A percentile compares a stretch with the other conserved stretches of the same genome.
Evolutionary conservation across 1,140 invertebrate genomes (phyloP).

Genomic region (Rhopalosiphum padi): DNA sequence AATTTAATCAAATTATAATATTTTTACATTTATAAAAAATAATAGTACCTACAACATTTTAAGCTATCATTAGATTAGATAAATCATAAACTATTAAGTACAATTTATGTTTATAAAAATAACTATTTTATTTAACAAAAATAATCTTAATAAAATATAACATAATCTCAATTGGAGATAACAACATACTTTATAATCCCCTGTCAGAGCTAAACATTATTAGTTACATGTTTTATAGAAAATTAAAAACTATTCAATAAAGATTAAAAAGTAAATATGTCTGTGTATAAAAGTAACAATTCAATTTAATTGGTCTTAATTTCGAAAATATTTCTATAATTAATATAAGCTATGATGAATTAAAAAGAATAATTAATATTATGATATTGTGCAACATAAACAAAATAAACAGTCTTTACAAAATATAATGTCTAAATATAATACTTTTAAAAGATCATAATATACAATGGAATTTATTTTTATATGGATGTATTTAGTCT

Average conservation of each 20-base stretch:
- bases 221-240: neutral
- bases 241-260: neutral
- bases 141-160: slow-evolving; percentile 7
- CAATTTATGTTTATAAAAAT: neutral
- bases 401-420: slow-evolving; percentile 33
- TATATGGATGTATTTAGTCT: neutral
- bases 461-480: neutral
- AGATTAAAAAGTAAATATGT: neutral
- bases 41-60: neutral
- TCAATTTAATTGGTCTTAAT: neutral
- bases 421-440: neutral
- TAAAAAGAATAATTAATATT: slow-evolving; percentile 3
- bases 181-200: neutral
- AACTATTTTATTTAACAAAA: slow-evolving; percentile 12
- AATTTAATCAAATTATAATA: neutral
- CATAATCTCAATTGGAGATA: neutral
- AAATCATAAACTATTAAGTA: neutral
- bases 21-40: neutral
- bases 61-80: neutral
- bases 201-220: neutral
- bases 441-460: neutral
- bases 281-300: neutral
- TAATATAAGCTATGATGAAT: neutral
- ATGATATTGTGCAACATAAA: neutral
- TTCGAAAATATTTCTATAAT: neutral